Evolutionary conservation across 2,888 invertebrate species (phyloP).

Genomic region (Yponomeuta sedellus): DNA sequence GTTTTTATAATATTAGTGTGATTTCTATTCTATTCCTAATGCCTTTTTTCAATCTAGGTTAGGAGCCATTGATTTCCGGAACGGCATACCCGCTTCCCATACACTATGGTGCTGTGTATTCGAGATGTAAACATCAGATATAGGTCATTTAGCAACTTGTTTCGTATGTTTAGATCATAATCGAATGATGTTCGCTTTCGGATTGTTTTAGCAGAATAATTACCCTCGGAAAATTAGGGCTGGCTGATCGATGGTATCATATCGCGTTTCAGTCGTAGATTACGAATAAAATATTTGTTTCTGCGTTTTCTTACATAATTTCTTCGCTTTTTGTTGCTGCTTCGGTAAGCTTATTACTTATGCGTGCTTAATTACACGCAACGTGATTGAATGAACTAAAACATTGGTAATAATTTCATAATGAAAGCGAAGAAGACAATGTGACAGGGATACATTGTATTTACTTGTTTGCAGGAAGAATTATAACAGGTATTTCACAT

Average conservation of each 20-base stretch:
- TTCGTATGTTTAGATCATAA: conserved; percentile 5
- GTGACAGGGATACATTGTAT: neutral
- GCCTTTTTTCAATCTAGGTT: too few relatives aligned
- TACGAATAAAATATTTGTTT: neutral
- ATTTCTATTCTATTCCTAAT: too few relatives aligned
- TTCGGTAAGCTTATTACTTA: neutral
- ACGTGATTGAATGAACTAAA: neutral
- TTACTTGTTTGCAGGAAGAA: neutral
- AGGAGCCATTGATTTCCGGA: neutral
- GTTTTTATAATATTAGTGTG: too few relatives aligned
- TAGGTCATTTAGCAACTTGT: conserved; percentile 39
- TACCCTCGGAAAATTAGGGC: neutral
- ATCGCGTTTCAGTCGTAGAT: too few relatives aligned
- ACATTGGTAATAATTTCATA: neutral
- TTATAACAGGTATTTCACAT: neutral
- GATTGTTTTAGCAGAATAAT: neutral
- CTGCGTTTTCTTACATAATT: neutral
- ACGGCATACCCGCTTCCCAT: neutral
- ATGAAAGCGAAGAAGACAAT: neutral
- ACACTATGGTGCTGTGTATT: conserved; percentile 26
- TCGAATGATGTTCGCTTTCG: neutral
- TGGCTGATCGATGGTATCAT: neutral
- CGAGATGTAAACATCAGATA: conserved; percentile 54
- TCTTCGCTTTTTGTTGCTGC: neutral
- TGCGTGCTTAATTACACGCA: neutral